phyloP scores from a whole-genome alignment of 2,888 invertebrate genomes.

The Acanthosoma haemorrhoidale region DNA sequence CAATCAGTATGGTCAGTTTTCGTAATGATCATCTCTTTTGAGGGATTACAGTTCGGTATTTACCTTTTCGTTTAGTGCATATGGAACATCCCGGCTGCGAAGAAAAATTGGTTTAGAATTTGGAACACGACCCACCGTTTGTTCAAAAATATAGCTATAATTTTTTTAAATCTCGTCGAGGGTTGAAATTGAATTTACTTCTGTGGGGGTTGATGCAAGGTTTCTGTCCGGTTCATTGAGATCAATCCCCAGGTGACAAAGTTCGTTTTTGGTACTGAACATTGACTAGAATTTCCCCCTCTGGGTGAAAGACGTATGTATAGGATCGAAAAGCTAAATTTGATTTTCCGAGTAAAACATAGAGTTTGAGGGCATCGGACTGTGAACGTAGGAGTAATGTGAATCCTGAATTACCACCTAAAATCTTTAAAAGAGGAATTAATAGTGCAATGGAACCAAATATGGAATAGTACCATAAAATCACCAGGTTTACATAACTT shows the following conservation, averaged over 20 bases:
- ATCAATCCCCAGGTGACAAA: background rate
- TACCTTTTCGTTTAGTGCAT: background rate
- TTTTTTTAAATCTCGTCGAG: background rate
- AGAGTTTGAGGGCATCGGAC: background rate
- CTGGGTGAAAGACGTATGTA: background rate
- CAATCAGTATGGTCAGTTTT: too few relatives aligned
- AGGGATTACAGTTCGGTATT: too few relatives aligned
- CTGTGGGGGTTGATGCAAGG: background rate
- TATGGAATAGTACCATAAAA: too few relatives aligned
- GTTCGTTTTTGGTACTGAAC: background rate
- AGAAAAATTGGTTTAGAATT: background rate
- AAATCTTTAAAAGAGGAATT: too few relatives aligned
- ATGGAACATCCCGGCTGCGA: background rate
- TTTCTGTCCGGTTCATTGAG: background rate
- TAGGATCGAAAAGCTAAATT: background rate
- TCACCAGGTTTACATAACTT: too few relatives aligned
- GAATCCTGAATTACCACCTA: too few relatives aligned
- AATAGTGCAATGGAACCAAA: too few relatives aligned
- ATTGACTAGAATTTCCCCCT: background rate
- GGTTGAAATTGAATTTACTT: constrained; percentile 1
- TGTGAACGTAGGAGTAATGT: background rate
- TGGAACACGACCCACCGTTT: too few relatives aligned
- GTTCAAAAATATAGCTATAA: background rate
- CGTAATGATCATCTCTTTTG: too few relatives aligned
- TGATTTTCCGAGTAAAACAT: background rate